Conservation (phyloP, 2,888 invertebrate species). For the Ypsolopha scabrella region DNA sequence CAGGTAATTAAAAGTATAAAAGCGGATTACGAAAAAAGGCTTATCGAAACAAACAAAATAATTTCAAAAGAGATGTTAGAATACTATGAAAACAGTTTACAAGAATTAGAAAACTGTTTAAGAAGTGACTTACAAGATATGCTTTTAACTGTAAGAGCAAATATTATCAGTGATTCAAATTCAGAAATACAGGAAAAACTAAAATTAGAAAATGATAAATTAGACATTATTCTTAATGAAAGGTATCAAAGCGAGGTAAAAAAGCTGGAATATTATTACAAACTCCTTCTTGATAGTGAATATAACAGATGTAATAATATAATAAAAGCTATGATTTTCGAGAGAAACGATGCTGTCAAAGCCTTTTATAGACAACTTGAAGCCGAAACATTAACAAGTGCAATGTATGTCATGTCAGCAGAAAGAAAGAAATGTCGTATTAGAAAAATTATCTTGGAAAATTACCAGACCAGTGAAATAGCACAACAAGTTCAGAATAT, state of each 20-base stretch:
- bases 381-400: slow-evolving; percentile 41
- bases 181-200: slow-evolving; percentile 38
- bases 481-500: too few relatives aligned
- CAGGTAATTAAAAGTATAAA: slow-evolving; percentile 31
- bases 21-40: slow-evolving; percentile 31
- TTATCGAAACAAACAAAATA: slow-evolving; percentile 33
- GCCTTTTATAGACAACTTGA: slow-evolving; percentile 43
- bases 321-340: slow-evolving; percentile 30
- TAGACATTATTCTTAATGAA: slow-evolving; percentile 29
- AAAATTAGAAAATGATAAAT: slow-evolving; percentile 25
- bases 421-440: slow-evolving; percentile 58
- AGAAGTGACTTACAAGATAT: slow-evolving; percentile 32
- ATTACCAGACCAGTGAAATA: slow-evolving; percentile 32
- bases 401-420: slow-evolving; percentile 53
- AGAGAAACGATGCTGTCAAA: slow-evolving; percentile 45
- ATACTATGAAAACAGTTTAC: slow-evolving; percentile 45
- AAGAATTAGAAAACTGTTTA: slow-evolving; percentile 42
- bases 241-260: slow-evolving; percentile 30
- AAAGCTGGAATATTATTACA: slow-evolving; percentile 47
- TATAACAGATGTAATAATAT: slow-evolving; percentile 26
- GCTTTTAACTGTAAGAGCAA: slow-evolving; percentile 28
- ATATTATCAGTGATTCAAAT: slow-evolving; percentile 38
- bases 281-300: slow-evolving; percentile 41
- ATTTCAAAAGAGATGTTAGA: slow-evolving; percentile 36
- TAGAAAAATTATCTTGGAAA: slow-evolving; percentile 41